A percentile compares a stretch with the other conserved stretches of the same genome.
Conservation (phyloP, 92 coral and sea anemone genomes). For the Pocillopora grandis region DNA sequence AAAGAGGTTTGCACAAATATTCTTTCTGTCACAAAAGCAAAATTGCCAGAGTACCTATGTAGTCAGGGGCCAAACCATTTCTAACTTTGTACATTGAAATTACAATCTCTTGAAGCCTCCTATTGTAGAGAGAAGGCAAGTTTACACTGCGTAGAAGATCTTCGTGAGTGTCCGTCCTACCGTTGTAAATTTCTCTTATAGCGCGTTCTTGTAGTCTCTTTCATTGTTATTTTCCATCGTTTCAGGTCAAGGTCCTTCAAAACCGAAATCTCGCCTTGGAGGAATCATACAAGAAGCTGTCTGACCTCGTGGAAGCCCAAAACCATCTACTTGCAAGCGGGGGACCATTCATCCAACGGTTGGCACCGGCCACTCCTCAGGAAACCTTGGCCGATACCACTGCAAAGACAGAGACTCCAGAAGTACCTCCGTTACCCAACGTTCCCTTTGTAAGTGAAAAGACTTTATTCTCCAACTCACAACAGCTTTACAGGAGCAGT, state of each 20-base stretch:
- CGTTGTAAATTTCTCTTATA: too few relatives aligned
- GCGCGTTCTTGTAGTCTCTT: not conserved
- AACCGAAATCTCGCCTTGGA: conserved; percentile 83
- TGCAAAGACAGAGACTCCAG: conserved; percentile 14
- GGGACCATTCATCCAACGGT: conserved; percentile 73
- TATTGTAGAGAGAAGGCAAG: too few relatives aligned
- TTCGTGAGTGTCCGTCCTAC: too few relatives aligned
- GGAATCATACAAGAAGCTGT: conserved; percentile 85
- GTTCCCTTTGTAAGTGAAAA: conserved; percentile 18
- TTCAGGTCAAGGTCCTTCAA: conserved; percentile 72
- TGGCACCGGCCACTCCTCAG: conserved; percentile 51
- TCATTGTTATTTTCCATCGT: not conserved
- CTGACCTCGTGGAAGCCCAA: conserved; percentile 97
- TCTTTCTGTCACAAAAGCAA: too few relatives aligned
- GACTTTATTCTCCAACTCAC: conserved; percentile 20
- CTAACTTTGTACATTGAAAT: too few relatives aligned
- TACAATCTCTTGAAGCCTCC: too few relatives aligned
- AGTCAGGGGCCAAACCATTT: too few relatives aligned
- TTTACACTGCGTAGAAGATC: too few relatives aligned
- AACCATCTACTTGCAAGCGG: conserved; percentile 89
- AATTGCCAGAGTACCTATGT: too few relatives aligned
- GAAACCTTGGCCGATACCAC: conserved; percentile 27
- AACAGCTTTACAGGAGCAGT: conserved; percentile 13
- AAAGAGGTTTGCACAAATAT: too few relatives aligned
- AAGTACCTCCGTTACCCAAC: conserved; percentile 21